phyloP scores from a whole-genome alignment of 2,888 invertebrate genomes.

The Brachypterus glaber region DNA sequence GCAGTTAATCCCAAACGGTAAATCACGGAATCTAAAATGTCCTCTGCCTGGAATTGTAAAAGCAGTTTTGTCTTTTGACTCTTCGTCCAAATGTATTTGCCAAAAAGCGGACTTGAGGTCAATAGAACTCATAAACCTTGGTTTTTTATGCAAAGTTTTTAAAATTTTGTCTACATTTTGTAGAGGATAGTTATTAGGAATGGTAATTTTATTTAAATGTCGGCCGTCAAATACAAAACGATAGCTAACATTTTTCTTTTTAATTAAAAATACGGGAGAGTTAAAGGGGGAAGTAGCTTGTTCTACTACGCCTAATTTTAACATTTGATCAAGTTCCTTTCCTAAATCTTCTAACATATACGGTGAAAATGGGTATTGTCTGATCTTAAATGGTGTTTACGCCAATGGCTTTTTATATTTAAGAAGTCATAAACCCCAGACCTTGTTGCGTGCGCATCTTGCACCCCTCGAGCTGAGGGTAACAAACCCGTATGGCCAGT shows the following conservation, averaged over 20 bases:
- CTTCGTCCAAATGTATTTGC: conserved; percentile 12
- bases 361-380: conserved; percentile 11
- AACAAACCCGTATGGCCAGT: too few species aligned
- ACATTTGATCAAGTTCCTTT: conserved; percentile 10
- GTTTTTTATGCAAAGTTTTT: conserved; percentile 9
- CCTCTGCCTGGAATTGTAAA: conserved; percentile 13
- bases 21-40: too few species aligned
- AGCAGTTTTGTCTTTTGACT: conserved; percentile 14
- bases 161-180: conserved; percentile 13
- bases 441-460: too few species aligned
- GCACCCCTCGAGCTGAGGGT: too few species aligned
- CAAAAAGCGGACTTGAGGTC: conserved; percentile 12
- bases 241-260: conserved; percentile 7
- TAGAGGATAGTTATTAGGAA: conserved; percentile 10
- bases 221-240: conserved; percentile 14
- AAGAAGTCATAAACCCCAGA: too few species aligned
- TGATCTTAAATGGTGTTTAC: conserved; percentile 6
- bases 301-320: conserved; percentile 9
- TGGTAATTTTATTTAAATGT: conserved; percentile 12
- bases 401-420: too few species aligned
- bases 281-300: conserved; percentile 6
- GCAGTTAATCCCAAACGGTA: too few species aligned
- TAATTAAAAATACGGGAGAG: conserved; percentile 11
- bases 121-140: conserved; percentile 10
- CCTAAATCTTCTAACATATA: conserved; percentile 8